phyloP scores from a whole-genome alignment of 2,797 vertebrate species.

The Erethizon dorsatum region DNA sequence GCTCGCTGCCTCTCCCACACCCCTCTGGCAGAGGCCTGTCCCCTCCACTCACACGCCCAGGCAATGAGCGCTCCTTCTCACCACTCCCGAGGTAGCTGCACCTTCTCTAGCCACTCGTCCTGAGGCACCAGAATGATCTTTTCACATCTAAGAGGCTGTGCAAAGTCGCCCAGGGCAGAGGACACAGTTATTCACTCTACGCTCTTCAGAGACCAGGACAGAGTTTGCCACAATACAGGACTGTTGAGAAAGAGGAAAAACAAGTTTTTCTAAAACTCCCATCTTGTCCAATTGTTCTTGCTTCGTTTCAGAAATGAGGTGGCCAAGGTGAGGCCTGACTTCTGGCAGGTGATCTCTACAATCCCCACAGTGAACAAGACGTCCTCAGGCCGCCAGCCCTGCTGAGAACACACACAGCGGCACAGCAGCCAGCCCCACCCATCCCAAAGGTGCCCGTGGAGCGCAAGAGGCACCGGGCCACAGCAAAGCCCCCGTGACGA shows the following conservation, averaged over 20 bases:
- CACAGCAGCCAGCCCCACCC: not conserved
- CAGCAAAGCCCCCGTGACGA: not conserved
- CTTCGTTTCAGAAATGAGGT: slow-evolving; percentile 38
- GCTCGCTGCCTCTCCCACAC: not conserved
- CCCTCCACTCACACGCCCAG: not conserved
- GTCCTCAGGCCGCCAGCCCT: not conserved
- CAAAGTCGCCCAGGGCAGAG: not conserved
- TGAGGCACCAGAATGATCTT: not conserved
- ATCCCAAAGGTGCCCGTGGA: not conserved
- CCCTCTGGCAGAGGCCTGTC: not conserved
- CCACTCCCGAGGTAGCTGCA: fast-evolving
- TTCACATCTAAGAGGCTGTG: not conserved
- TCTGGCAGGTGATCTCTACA: not conserved
- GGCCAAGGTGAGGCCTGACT: not conserved
- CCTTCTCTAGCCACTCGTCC: not conserved
- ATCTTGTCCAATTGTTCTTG: not conserved
- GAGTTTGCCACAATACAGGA: not conserved
- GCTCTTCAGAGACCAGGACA: not conserved
- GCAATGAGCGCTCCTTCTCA: not conserved
- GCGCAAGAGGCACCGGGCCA: not conserved
- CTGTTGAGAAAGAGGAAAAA: slow-evolving; percentile 5
- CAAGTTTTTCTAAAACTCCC: not conserved
- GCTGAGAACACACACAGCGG: not conserved
- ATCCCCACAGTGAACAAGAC: not conserved
- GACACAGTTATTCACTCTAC: not conserved